Base-by-base conservation (phyloP, 2,888 invertebrate species). In the Lepidocyrtinus sp. region DNA sequence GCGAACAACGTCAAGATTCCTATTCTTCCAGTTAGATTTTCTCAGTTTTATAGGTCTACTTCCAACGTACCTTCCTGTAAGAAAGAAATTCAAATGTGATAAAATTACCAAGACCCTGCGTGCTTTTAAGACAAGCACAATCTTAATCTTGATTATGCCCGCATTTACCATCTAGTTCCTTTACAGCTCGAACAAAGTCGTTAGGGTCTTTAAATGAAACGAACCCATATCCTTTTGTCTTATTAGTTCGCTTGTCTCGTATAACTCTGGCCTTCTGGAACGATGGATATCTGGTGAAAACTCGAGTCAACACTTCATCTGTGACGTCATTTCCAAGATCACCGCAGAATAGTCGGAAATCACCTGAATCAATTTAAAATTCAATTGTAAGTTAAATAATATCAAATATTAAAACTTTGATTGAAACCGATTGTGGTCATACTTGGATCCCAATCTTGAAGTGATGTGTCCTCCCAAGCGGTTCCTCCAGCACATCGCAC, bases 251-350 rank as follows among this genome's bases (percentile, higher is more conserved):
- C 88, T 97, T 97, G 89, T 99, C 99, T 73, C 99, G 91, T 1
- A 99, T 93, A 21, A 99, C 99, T 89, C 97, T 96, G 0, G 99
- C 98, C 88, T 93, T 94, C 88, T 95, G 92, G 89, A 99, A 99
- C 21, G 98, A 97, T 0, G 94, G 93, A 90, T 94, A 97, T 88
- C 96, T 96, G 88, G 95, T 95, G 88, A 99, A 99, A 0, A 98
- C 98, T 85, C 99, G 92, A 0, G 95, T 95, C n/a, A 99, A 90
- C 80, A 98, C 92, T 89, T 99, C 99, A 88, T 99, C 99, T 0
- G 98, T 99, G 24, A 99, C 99, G 89, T 99, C 99, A 89, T 99
- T 99, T 17, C 99, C 99, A 63, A 99, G 91, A 90, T 99, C 99
- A n/a, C 99, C 99, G 88, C 98, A 98, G 89, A 99, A 99, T 90